Evolutionary conservation across 2,113 vertebrate genomes (phyloP).

Genomic region (Sturnus vulgaris): DNA sequence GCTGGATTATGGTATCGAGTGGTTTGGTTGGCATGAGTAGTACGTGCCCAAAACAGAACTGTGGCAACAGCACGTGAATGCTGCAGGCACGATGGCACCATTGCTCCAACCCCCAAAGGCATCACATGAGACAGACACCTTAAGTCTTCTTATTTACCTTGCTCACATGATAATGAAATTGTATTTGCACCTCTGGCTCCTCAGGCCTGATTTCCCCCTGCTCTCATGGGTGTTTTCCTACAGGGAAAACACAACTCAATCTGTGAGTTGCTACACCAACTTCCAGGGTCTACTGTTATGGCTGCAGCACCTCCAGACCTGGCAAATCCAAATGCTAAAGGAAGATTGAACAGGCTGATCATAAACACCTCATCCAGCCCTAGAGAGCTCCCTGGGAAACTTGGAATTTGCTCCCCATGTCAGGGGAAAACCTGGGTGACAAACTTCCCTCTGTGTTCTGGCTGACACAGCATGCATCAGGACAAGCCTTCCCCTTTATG

Average conservation of each 20-base stretch:
- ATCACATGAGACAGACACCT: background rate
- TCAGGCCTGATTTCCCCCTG: background rate
- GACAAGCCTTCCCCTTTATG: background rate
- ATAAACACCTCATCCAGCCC: background rate
- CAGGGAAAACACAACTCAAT: background rate
- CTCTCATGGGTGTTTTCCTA: background rate
- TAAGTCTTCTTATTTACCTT: background rate
- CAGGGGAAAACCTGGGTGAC: background rate
- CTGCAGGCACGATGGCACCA: background rate
- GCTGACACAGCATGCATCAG: background rate
- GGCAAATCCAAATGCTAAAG: background rate
- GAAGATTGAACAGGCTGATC: background rate
- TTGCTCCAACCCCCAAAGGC: background rate
- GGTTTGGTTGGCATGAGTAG: background rate
- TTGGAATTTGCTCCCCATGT: background rate
- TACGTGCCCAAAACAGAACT: background rate
- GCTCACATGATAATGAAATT: rapidly evolving
- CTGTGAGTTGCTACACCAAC: background rate
- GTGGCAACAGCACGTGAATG: background rate
- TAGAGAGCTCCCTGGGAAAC: background rate
- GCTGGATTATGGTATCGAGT: background rate
- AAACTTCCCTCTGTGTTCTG: background rate
- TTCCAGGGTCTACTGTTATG: background rate
- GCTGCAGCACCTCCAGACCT: background rate
- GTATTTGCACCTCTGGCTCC: background rate